Conservation (phyloP, 2,888 invertebrate species). For the Pyralis farinalis region DNA sequence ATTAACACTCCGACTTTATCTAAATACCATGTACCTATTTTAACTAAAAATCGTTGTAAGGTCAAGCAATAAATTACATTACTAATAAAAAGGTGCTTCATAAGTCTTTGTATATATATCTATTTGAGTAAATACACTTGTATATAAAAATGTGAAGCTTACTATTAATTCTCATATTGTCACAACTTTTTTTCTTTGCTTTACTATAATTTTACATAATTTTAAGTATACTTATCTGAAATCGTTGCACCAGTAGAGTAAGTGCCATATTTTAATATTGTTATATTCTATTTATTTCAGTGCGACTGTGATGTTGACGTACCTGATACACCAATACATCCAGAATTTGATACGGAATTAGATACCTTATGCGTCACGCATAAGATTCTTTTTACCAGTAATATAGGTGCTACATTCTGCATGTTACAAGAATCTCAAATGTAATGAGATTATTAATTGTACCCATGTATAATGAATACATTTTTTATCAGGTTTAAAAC, state of each 20-base stretch:
- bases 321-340: constrained; percentile 67
- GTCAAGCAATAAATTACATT: too few relatives aligned
- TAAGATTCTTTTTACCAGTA: not conserved
- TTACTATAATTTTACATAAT: not conserved
- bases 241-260: not conserved
- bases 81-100: too few relatives aligned
- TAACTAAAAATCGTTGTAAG: too few relatives aligned
- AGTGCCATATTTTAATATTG: constrained; percentile 28
- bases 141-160: too few relatives aligned
- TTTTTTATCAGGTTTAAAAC: too few relatives aligned
- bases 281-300: constrained; percentile 58
- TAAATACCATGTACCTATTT: too few relatives aligned
- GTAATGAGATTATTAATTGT: too few relatives aligned
- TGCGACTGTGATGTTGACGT: constrained; percentile 64
- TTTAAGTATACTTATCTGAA: not conserved
- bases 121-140: too few relatives aligned
- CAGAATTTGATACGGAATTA: constrained; percentile 45
- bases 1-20: too few relatives aligned
- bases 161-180: constrained; percentile 9
- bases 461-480: too few relatives aligned
- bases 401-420: too few relatives aligned
- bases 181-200: constrained; percentile 1
- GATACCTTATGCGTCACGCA: not conserved
- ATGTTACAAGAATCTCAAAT: not conserved
- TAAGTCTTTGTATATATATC: too few relatives aligned